Base-by-base conservation (phyloP, 2,113 vertebrate genomes). In the Melierax canorus region DNA sequence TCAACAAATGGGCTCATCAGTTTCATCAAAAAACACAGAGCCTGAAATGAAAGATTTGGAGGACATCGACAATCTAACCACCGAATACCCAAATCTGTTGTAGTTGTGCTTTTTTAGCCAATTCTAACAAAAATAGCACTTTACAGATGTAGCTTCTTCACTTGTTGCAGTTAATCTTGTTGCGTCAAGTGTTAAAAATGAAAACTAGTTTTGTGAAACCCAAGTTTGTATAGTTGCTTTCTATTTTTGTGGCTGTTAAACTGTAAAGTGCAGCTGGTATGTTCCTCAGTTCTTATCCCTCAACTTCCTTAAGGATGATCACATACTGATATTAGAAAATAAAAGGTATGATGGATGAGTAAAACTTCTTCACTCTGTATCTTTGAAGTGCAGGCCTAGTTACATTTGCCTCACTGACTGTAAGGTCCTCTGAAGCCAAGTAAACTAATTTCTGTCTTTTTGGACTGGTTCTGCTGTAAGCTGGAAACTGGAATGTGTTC, bases 1-100 rank as follows among this genome's bases (percentile, higher is more conserved):
- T 99, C 99, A 73, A 99, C 99, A 71, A 99, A 99, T 7, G 99
- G 99, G 34, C 98, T 99, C 83, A 99, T 99, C 97, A 98, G 38
- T 97, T 99, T 99, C 98, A 99, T 99, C 97, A 99, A 99, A 98
- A 98, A 99, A 84, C 99, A 99, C 97, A 98, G 98, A 53, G 98
- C 97, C 96, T 98, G 97, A 99, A 95, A 41, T 23, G 7, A 41
- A 73, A 71, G 6, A 41, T 38, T 27, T 30, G 39, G 96, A 69
- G 55, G 89, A 76, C 30, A 45, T 21, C 45, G 29, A 92, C 82
- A 94, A 74, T 89, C 79, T 50, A 51, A 73, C 66, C 48, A 88
- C 85, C 27, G 8, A 96, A 95, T 92, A 85, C 88, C 27, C 80
- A 93, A 62, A 83, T 77, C 94, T 26, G 72, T 95, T 96, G 91